Evolutionary conservation across 2,888 invertebrate genomes (phyloP).

Genomic region (Eudemis profundana): DNA sequence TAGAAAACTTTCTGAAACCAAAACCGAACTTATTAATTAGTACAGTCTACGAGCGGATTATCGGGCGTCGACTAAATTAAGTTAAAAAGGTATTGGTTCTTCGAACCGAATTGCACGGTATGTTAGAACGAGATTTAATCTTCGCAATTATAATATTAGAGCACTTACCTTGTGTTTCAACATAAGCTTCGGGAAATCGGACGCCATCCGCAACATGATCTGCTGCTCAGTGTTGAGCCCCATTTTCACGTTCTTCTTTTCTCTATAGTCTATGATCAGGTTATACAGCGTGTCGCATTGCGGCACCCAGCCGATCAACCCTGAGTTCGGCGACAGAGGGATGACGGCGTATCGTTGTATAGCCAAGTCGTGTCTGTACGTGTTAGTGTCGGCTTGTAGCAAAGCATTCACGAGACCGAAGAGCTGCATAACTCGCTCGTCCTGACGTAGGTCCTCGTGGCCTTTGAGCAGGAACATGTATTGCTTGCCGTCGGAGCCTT

Average conservation of each 20-base stretch:
- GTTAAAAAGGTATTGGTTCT: background rate
- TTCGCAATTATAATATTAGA: background rate
- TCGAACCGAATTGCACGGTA: conserved; percentile 6
- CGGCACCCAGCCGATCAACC: conserved; percentile 99
- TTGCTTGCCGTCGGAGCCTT: conserved; percentile 98
- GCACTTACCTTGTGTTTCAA: conserved; percentile 95
- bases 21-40: too few species aligned
- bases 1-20: too few species aligned
- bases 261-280: conserved; percentile 97
- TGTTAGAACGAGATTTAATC: too few species aligned
- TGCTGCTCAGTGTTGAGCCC: conserved; percentile 97
- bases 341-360: conserved; percentile 98
- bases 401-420: conserved; percentile 98
- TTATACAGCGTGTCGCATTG: conserved; percentile 99
- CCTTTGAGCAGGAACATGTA: conserved; percentile 99
- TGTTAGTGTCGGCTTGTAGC: conserved; percentile 96
- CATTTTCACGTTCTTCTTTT: conserved; percentile 95
- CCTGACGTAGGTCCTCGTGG: conserved; percentile 99
- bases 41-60: too few species aligned
- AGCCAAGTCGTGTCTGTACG: conserved; percentile 93
- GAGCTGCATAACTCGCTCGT: conserved; percentile 99
- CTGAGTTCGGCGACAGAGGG: conserved; percentile 98
- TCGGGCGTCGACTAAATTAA: too few species aligned
- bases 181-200: conserved; percentile 98
- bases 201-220: conserved; percentile 98